phyloP scores from a whole-genome alignment of 2,888 invertebrate species.

The Melolontha melolontha region DNA sequence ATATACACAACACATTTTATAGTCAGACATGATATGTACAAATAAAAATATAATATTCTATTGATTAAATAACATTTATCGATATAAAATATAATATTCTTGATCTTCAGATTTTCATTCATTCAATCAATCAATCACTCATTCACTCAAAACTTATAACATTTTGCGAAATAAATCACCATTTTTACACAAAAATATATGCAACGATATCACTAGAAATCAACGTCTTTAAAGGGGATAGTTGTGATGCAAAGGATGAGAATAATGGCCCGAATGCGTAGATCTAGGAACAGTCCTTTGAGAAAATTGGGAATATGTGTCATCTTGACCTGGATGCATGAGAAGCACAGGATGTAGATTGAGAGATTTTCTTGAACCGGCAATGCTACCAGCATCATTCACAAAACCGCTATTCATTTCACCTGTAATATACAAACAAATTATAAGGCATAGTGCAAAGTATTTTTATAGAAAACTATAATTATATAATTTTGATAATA shows the following conservation, averaged over 20 bases:
- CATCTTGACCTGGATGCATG: conserved; percentile 77
- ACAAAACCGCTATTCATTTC: conserved; percentile 91
- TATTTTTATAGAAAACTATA: conserved; percentile 13
- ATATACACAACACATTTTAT: too few relatives aligned
- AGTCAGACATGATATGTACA: too few relatives aligned
- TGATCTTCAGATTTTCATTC: too few relatives aligned
- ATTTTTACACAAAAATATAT: too few relatives aligned
- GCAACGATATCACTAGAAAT: too few relatives aligned
- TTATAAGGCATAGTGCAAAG: too few relatives aligned
- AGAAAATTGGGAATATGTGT: conserved; percentile 85
- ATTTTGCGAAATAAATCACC: too few relatives aligned
- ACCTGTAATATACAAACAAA: conserved; percentile 69
- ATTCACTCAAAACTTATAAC: too few relatives aligned
- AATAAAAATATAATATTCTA: too few relatives aligned
- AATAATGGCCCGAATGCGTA: conserved; percentile 63
- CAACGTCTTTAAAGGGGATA: conserved; percentile 31
- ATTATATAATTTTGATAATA: conserved; percentile 18
- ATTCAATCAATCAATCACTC: too few relatives aligned
- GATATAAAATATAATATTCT: too few relatives aligned
- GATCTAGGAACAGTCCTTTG: conserved; percentile 71
- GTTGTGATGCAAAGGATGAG: conserved; percentile 74
- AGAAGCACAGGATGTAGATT: conserved; percentile 89
- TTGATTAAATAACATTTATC: too few relatives aligned
- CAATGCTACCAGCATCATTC: conserved; percentile 86
- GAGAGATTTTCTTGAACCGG: conserved; percentile 85